A percentile compares a stretch with the other conserved stretches of the same genome.
These are phyloP conservation scores for Actinopyga echinites DNA, from an alignment of 53 echinoderm and acorn worm genomes.

Conservation along the genomic window DNA sequence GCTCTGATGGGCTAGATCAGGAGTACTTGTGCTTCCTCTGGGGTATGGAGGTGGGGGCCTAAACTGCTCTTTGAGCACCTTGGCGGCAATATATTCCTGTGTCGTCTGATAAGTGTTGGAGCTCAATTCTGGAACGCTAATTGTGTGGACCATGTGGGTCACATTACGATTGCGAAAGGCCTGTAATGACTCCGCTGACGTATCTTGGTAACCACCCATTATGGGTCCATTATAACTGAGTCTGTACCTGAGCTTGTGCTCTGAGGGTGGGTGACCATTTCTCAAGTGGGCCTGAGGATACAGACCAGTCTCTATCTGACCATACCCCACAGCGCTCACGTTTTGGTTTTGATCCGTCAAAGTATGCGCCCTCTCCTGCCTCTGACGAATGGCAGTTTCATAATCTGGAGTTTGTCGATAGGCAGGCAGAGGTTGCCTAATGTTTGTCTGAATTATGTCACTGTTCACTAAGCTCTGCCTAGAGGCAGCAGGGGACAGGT, in stretches of 20 bases:
- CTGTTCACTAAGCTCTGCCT: conserved; percentile 81
- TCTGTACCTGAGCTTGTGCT: conserved; percentile 69
- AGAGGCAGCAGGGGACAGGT: conserved; percentile 88
- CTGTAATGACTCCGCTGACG: conserved; percentile 81
- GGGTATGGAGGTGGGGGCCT: conserved; percentile 96
- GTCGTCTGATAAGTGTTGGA: conserved; percentile 82
- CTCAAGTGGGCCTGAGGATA: conserved; percentile 77
- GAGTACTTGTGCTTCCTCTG: conserved; percentile 92
- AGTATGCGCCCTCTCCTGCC: conserved; percentile 55
- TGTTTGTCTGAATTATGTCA: conserved; percentile 68
- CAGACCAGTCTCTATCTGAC: conserved; percentile 50
- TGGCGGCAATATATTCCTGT: conserved; percentile 92
- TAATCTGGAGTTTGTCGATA: conserved; percentile 92
- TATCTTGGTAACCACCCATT: conserved; percentile 56
- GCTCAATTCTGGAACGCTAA: conserved; percentile 92
- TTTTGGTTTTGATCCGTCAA: conserved; percentile 86
- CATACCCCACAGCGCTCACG: conserved; percentile 73
- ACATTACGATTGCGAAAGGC: conserved; percentile 59
- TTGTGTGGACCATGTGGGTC: conserved; percentile 83
- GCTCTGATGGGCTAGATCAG: conserved; percentile 86
- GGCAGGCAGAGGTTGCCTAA: conserved; percentile 70
- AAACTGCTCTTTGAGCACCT: conserved; percentile 87
- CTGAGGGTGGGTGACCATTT: conserved; percentile 55
- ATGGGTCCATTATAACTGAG: conserved; percentile 77
- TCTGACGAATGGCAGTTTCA: conserved; percentile 64